Base-by-base conservation (phyloP, 2,888 invertebrate species). In the Trachelus troglodyta region DNA sequence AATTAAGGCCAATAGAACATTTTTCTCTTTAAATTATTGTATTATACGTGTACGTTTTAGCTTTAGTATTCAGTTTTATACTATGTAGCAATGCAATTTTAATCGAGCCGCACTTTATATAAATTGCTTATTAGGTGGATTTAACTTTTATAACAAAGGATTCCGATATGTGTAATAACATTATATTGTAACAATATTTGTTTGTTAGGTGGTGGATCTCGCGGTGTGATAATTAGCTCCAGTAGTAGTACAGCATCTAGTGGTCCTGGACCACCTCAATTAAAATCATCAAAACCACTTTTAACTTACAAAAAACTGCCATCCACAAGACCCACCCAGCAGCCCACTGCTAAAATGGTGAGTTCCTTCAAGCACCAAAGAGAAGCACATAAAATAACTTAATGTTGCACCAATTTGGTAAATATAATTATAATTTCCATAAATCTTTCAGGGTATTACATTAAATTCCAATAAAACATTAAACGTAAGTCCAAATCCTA, bases 231-330 rank as follows among this genome's bases (percentile, higher is more conserved):
- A 12, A 82, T 87, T 11, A 84, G 84, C 79, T 86, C 87, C 35
- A 82, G 82, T 74, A 82, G 83, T 74, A 86, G 83, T 30, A 82
- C 85, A 6, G 83, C 83, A 31, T 88, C 89, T 0, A 87, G 87
- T 75, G 89, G 89, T 15, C 89, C 89, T 40, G 89, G 88, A 4
- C 89, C 90, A 75, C 89, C 89, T 69, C 84, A 81, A n/a, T 73
- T 83, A 37, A 87, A 85, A 78, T 79, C 86, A 78, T 76, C 83
- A 37, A 76, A 84, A 69, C 76, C 84, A 73, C 81, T 81, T 15
- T 79, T 87, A 79, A 84, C 85, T 74, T 87, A 83, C 77, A 89
- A 88, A 76, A 89, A 88, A 82, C 80, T 87, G 79, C 81, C 89
- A 77, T 73, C 83, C 69, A 81, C 85, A 37, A 87, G 84, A 77